phyloP scores from a whole-genome alignment of 2,113 vertebrate genomes.

The Nyctibius bracteatus region DNA sequence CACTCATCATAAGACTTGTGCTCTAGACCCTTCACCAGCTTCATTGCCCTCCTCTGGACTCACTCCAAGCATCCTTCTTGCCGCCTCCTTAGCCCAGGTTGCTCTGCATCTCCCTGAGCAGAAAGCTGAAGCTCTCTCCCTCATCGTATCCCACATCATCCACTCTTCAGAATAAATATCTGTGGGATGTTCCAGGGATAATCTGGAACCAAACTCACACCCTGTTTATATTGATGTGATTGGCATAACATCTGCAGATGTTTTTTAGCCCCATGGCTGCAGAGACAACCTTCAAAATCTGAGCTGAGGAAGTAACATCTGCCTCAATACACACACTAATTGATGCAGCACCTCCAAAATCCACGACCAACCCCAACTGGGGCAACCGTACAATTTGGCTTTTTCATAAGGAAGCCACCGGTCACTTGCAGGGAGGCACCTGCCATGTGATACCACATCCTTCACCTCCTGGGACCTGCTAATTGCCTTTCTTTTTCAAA shows the following conservation, averaged over 20 bases:
- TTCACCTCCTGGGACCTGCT: not conserved
- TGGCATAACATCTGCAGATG: not conserved
- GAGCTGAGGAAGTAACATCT: not conserved
- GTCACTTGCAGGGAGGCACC: not conserved
- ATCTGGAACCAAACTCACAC: not conserved
- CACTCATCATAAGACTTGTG: too few relatives aligned
- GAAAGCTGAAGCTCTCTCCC: not conserved
- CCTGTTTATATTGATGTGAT: not conserved
- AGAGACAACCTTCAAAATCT: not conserved
- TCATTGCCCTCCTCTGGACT: too few relatives aligned
- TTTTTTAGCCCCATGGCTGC: not conserved
- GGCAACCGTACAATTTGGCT: not conserved
- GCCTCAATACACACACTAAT: not conserved
- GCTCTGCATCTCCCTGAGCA: not conserved
- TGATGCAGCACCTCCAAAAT: not conserved
- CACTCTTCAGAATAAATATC: not conserved
- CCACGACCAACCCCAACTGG: not conserved
- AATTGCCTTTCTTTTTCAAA: not conserved
- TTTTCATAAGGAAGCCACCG: not conserved
- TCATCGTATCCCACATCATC: not conserved
- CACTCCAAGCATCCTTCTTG: not conserved
- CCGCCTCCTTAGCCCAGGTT: not conserved
- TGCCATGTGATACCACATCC: not conserved
- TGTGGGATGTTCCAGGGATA: not conserved
- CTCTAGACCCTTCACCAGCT: too few relatives aligned